Percentiles rank a stretch among this genome's conserved stretches.
These are phyloP conservation scores for Spodoptera frugiperda DNA, from an alignment of 1,140 invertebrate species.

Conservation along the genomic window DNA sequence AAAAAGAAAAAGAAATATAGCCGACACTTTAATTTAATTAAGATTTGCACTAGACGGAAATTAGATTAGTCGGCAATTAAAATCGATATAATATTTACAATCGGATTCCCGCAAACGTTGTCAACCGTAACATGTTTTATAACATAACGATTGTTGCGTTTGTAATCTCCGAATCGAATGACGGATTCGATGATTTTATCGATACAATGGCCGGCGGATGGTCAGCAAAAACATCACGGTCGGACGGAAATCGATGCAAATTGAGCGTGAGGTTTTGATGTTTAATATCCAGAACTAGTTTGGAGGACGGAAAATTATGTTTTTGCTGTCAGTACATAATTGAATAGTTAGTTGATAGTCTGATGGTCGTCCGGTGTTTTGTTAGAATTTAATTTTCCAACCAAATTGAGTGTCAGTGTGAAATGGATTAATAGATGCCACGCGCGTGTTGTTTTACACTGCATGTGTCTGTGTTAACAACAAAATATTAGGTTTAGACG, in stretches of 20 bases:
- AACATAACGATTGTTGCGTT: constrained; percentile 38
- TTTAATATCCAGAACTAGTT: constrained; percentile 41
- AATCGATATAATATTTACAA: constrained; percentile 4
- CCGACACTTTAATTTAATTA: too few species aligned
- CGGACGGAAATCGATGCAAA: constrained; percentile 39
- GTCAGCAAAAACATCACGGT: constrained; percentile 43
- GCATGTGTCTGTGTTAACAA: too few species aligned
- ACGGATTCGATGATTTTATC: constrained; percentile 35
- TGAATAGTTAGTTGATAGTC: constrained; percentile 1
- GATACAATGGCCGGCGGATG: constrained; percentile 27
- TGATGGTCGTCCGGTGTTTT: constrained; percentile 11
- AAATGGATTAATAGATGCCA: not conserved
- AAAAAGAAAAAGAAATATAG: too few species aligned
- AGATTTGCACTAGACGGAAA: not conserved
- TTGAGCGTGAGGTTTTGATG: constrained; percentile 37
- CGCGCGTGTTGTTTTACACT: too few species aligned
- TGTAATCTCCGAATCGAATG: constrained; percentile 42
- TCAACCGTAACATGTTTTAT: constrained; percentile 19
- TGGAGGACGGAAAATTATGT: constrained; percentile 31
- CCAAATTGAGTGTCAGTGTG: constrained; percentile 9
- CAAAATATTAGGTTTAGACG: too few species aligned
- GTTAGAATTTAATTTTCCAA: not conserved
- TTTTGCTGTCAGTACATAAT: constrained; percentile 20
- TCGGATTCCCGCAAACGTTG: constrained; percentile 6
- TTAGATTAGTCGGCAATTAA: not conserved